A percentile compares a stretch with the other conserved stretches of the same genome.
Conservation (phyloP, 2,113 vertebrate genomes). For the Gulo gulo region DNA sequence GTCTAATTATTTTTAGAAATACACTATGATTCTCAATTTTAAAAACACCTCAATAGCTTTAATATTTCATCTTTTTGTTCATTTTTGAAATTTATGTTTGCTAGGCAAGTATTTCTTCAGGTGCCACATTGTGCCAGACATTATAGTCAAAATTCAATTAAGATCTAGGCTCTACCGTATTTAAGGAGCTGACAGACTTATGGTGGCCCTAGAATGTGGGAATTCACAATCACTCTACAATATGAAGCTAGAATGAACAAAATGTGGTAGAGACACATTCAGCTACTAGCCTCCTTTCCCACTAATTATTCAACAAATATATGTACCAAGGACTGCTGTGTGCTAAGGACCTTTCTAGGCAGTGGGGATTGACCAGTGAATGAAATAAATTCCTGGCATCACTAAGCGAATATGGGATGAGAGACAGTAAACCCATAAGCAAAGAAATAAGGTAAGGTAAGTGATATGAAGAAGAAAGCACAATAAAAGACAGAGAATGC, state of each 20-base stretch:
- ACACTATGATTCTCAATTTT: neutral
- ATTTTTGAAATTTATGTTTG: neutral
- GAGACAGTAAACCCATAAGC: neutral
- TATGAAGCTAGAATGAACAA: neutral
- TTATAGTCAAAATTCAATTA: neutral
- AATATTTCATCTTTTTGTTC: neutral
- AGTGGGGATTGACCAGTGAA: neutral
- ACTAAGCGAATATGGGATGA: neutral
- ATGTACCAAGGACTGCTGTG: neutral
- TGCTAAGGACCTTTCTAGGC: neutral
- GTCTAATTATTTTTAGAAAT: constrained; percentile 1
- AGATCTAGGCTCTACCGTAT: neutral
- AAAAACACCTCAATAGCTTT: neutral
- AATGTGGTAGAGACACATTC: neutral
- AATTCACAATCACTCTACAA: neutral
- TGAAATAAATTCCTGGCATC: neutral
- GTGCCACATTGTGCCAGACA: neutral
- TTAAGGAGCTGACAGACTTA: neutral
- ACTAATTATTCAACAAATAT: neutral
- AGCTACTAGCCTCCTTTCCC: neutral
- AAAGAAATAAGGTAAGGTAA: neutral
- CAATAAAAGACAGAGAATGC: neutral
- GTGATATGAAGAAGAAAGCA: neutral
- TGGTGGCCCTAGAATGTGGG: neutral
- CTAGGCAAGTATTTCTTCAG: neutral